phyloP scores from a whole-genome alignment of 2,113 vertebrate genomes.

The Tinamus guttatus region DNA sequence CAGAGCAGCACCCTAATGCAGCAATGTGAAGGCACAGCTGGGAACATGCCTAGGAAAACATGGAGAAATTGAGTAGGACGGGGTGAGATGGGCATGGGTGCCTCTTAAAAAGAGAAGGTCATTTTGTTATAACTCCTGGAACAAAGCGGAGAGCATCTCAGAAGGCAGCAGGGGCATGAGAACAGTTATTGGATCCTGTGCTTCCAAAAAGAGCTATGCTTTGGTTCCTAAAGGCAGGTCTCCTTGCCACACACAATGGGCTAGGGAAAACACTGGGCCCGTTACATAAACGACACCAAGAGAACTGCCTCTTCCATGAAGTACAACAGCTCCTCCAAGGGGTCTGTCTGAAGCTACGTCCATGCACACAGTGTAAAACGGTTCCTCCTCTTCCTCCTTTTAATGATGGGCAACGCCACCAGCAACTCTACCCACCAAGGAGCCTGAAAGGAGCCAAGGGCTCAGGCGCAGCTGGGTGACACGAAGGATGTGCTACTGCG shows the following conservation, averaged over 20 bases:
- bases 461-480: not conserved
- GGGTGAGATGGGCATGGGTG: too few relatives aligned
- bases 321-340: not conserved
- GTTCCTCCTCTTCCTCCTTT: not conserved
- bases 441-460: not conserved
- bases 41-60: not conserved
- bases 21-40: not conserved
- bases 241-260: too few relatives aligned
- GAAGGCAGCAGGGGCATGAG: not conserved
- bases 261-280: not conserved
- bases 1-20: too few relatives aligned
- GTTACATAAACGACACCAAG: not conserved
- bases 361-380: fast-evolving
- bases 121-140: not conserved
- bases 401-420: fast-evolving
- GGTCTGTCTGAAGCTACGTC: not conserved
- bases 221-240: not conserved
- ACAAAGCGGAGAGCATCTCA: not conserved
- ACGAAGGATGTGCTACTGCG: not conserved
- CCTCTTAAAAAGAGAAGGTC: not conserved
- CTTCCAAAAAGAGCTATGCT: not conserved
- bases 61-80: not conserved
- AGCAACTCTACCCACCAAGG: not conserved
- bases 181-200: not conserved
- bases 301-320: not conserved